Evolutionary conservation across 2,888 invertebrate genomes (phyloP), one percentile per base, ranked within the genome.

Genomic region (Cantharis nigra): DNA sequence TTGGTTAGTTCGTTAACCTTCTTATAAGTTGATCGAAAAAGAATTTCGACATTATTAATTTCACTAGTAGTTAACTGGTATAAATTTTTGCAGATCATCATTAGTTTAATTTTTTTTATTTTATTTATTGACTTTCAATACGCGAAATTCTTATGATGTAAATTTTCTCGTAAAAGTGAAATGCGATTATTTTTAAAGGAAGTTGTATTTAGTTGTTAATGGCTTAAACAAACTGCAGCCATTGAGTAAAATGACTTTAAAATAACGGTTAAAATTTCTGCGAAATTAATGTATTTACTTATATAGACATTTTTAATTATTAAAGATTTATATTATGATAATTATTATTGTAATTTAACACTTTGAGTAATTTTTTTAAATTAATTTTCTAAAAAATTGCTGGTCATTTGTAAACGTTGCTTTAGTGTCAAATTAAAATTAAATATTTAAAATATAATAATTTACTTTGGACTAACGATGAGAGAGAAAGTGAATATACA

Each of bases 1-100:
- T 75, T 64, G 49, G 75, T 71, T 71, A 62, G 75, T 70, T 75
- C 75, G 28, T 75, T 67, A 71, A 75, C 75, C 75, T 75, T 70
- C 70, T 75, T 70, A 75, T 75, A 70, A 75, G 74, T 64, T 33
- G 75, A 71, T 75, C 70, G 70, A 26, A 30, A 30, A 23, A 70
- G 71, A 65, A 71, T 67, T 75, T 64, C 63, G 63, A 49, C 70
- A 71, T 75, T 75, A 71, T 75, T 75, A 75, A 75, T 75, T 75
- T 75, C 75, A 67, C 65, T 67, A 23, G 65, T 23, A 67, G 65
- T 67, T 67, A 23, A 26, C 65, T 67, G 26, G 65, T 23, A 67
- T 20, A 67, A 67, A 67, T 16, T 67, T 67, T 67, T 67, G 65
- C 65, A 67, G 65, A 67, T 67, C 65, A 67, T 67, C 65, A 67